These are phyloP conservation scores for Orcinus orca DNA, from an alignment of 2,113 vertebrate species.

Conservation along the genomic window DNA sequence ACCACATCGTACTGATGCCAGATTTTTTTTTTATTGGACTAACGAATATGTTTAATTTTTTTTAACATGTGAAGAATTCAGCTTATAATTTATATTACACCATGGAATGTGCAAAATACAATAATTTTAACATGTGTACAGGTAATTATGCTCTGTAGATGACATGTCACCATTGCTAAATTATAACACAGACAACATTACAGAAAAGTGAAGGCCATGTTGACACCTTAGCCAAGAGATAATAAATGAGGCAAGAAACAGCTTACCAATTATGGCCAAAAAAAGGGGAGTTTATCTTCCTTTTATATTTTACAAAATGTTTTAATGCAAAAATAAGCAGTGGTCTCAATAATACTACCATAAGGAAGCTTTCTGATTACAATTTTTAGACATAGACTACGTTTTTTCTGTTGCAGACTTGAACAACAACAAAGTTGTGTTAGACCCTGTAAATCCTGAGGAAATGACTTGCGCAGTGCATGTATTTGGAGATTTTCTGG, in stretches of 20 bases:
- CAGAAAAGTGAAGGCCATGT: background rate
- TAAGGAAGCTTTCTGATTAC: background rate
- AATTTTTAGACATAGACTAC: background rate
- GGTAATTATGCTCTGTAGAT: background rate
- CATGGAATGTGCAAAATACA: background rate
- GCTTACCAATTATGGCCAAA: background rate
- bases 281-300: background rate
- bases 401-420: background rate
- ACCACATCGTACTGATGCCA: background rate
- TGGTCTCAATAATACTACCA: background rate
- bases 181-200: background rate
- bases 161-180: background rate
- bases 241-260: background rate
- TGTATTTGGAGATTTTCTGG: background rate
- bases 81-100: background rate
- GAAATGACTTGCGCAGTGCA: background rate
- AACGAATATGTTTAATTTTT: background rate
- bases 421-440: background rate
- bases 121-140: background rate
- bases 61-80: constrained; percentile 9
- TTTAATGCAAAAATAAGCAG: background rate
- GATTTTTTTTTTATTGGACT: background rate
- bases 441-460: background rate
- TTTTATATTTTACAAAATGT: background rate
- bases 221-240: background rate